A percentile compares a stretch with the other conserved stretches of the same genome.
phyloP scores from a whole-genome alignment of 2,113 vertebrate genomes.

The Centropristis striata region DNA sequence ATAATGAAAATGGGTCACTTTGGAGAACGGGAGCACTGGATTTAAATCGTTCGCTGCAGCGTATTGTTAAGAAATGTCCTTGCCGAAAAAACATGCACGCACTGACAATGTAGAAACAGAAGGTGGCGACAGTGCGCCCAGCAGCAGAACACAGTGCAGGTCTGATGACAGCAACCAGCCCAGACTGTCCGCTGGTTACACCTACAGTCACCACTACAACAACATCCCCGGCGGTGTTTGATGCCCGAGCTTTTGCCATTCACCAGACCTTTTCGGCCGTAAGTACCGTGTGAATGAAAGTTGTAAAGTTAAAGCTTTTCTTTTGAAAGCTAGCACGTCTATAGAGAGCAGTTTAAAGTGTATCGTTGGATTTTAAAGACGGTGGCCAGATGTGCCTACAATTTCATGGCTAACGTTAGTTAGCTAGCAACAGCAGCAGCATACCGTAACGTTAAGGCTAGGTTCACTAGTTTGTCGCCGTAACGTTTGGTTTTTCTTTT shows the following conservation, averaged over 20 bases:
- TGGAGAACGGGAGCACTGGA: not conserved
- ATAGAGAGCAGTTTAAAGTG: not conserved
- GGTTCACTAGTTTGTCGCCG: not conserved
- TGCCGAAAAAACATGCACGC: not conserved
- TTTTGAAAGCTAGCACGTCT: not conserved
- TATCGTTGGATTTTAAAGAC: not conserved
- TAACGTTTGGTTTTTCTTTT: too few relatives aligned
- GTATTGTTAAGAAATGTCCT: not conserved
- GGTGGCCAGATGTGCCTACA: slow-evolving; percentile 51
- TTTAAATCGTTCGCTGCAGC: not conserved
- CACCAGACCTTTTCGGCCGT: slow-evolving; percentile 21
- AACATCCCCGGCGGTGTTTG: slow-evolving; percentile 58
- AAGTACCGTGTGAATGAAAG: slow-evolving; percentile 1
- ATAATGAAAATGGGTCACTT: too few relatives aligned
- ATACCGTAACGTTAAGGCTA: not conserved
- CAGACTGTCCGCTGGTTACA: slow-evolving; percentile 5
- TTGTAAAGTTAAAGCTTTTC: not conserved
- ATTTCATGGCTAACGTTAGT: slow-evolving; percentile 44
- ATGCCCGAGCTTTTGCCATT: slow-evolving; percentile 18
- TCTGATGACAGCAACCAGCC: slow-evolving; percentile 30
- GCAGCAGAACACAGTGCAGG: not conserved
- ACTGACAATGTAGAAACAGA: not conserved
- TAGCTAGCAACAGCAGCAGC: slow-evolving; percentile 46
- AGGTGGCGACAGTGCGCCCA: slow-evolving; percentile 38
- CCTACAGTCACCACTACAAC: slow-evolving; percentile 10